Percentiles rank a stretch among this genome's conserved stretches.
Conservation (phyloP, 2,888 invertebrate species). For the Apeira syringaria region DNA sequence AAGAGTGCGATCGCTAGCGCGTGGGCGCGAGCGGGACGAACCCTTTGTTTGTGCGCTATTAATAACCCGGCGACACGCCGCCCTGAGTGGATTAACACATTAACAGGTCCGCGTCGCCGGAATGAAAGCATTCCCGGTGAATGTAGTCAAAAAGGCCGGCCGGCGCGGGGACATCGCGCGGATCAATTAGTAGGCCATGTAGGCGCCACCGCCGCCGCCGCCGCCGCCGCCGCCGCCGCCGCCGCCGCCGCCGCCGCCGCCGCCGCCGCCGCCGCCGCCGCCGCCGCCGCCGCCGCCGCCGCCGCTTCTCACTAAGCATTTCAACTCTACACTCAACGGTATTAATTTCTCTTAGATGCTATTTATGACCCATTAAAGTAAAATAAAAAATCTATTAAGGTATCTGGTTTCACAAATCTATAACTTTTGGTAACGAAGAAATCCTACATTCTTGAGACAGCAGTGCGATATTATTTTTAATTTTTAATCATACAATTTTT, state of each 20-base stretch:
- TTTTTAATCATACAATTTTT: too few relatives aligned
- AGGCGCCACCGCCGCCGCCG: slow-evolving; percentile 30
- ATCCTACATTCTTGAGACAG: too few relatives aligned
- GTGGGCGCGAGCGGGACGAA: slow-evolving; percentile 41
- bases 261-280: too few relatives aligned
- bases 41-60: slow-evolving; percentile 65
- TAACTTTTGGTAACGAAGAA: too few relatives aligned
- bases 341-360: slow-evolving; percentile 28
- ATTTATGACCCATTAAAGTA: slow-evolving; percentile 35
- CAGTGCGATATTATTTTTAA: too few relatives aligned
- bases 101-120: slow-evolving; percentile 67
- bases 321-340: slow-evolving; percentile 27
- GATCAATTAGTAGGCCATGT: slow-evolving; percentile 49
- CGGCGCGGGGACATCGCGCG: slow-evolving; percentile 14
- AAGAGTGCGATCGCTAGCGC: slow-evolving; percentile 28
- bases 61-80: slow-evolving; percentile 69
- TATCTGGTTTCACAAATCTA: slow-evolving; percentile 28
- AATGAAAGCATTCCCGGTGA: slow-evolving; percentile 73
- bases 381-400: slow-evolving; percentile 32
- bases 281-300: not conserved
- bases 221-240: too few relatives aligned
- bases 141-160: slow-evolving; percentile 42
- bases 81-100: slow-evolving; percentile 80
- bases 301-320: slow-evolving; percentile 24
- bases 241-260: slow-evolving; percentile 4